Percentiles rank a stretch among this genome's conserved stretches.
These are phyloP conservation scores for Odontocerum albicorne DNA, from an alignment of 2,888 invertebrate genomes.

Conservation along the genomic window DNA sequence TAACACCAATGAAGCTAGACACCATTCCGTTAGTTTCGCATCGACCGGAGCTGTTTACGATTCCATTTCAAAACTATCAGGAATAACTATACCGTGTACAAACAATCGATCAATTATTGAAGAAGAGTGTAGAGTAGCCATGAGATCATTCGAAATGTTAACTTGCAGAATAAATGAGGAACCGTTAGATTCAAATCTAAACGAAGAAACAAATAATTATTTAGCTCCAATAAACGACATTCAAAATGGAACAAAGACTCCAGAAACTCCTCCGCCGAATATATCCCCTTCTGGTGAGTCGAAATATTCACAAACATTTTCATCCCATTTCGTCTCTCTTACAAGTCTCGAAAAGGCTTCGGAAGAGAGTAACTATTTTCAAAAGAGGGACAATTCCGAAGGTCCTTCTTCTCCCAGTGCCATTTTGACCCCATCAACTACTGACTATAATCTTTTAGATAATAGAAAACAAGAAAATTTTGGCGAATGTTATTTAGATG, in stretches of 20 bases:
- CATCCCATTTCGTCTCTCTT: slow-evolving; percentile 62
- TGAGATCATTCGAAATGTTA: slow-evolving; percentile 30
- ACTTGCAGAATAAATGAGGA: slow-evolving; percentile 29
- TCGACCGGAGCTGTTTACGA: slow-evolving; percentile 32
- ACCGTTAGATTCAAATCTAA: slow-evolving; percentile 3
- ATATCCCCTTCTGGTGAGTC: slow-evolving; percentile 52
- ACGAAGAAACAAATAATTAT: slow-evolving; percentile 5
- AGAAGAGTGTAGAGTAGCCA: slow-evolving; percentile 19
- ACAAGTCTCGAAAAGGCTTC: slow-evolving; percentile 49
- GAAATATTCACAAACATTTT: slow-evolving; percentile 62
- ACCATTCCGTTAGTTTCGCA: slow-evolving; percentile 35
- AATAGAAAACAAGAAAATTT: slow-evolving; percentile 24
- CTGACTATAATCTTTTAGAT: slow-evolving; percentile 30
- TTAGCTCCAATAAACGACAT: slow-evolving; percentile 4
- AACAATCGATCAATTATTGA: slow-evolving; percentile 20
- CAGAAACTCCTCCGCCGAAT: slow-evolving; percentile 70
- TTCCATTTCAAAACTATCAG: slow-evolving; percentile 35
- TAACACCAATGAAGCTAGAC: slow-evolving; percentile 19
- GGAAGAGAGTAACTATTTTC: slow-evolving; percentile 41
- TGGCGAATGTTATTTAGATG: slow-evolving; percentile 29
- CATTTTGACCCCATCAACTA: slow-evolving; percentile 59
- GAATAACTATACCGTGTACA: slow-evolving; percentile 17
- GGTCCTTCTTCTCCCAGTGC: slow-evolving; percentile 59
- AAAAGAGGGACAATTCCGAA: slow-evolving; percentile 32
- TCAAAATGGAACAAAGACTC: slow-evolving; percentile 49